Percentiles rank a stretch among this genome's conserved stretches.
These are phyloP conservation scores for Pachyrhynchus sulphureomaculatus DNA, from an alignment of 1,140 invertebrate species.

Conservation along the genomic window DNA sequence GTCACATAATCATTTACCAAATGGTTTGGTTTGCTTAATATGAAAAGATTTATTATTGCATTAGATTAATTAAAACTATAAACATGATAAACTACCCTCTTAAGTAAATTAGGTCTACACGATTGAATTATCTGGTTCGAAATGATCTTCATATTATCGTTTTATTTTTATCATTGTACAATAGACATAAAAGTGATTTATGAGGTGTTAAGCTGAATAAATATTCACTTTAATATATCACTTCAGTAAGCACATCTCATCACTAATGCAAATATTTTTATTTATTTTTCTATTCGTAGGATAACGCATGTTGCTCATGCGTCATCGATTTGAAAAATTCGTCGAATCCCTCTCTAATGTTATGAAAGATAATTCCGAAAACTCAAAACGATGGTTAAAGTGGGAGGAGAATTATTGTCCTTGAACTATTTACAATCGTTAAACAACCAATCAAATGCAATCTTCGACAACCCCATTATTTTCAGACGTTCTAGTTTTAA, in stretches of 20 bases:
- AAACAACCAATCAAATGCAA: no score
- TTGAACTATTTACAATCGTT: no score
- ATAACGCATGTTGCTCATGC: no score
- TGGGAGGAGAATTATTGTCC: no score
- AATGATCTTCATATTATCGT: background rate
- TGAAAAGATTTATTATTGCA: conserved; percentile 26
- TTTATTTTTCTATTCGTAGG: conserved; percentile 39
- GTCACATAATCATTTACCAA: conserved; percentile 39
- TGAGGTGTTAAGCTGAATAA: background rate
- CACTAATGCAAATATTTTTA: background rate
- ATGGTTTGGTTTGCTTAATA: conserved; percentile 35
- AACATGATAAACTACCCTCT: conserved; percentile 25
- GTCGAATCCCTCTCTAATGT: no score
- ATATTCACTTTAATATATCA: background rate
- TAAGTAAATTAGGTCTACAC: conserved; percentile 11
- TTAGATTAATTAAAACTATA: conserved; percentile 39
- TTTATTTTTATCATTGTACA: conserved; percentile 7
- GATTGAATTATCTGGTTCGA: background rate
- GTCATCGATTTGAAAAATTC: no score
- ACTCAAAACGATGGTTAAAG: no score
- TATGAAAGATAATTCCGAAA: no score
- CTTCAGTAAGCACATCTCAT: no score
- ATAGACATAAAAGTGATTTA: conserved; percentile 4
- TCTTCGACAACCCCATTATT: no score
- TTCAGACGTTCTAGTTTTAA: no score